A percentile compares a stretch with the other conserved stretches of the same genome.
These are phyloP conservation scores for Gallinago jamesoni DNA, from an alignment of 2,113 vertebrate species.

Conservation along the genomic window DNA sequence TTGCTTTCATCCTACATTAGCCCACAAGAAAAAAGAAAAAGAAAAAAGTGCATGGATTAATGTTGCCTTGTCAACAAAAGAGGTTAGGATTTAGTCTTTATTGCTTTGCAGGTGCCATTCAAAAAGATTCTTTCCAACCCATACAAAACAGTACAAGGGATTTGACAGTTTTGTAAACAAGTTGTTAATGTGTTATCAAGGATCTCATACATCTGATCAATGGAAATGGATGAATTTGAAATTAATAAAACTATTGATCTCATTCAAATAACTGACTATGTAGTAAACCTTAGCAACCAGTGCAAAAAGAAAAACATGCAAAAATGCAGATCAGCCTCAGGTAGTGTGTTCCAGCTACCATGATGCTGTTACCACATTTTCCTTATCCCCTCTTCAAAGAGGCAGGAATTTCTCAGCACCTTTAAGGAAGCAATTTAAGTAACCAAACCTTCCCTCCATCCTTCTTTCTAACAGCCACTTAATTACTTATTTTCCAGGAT, in stretches of 20 bases:
- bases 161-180: neutral
- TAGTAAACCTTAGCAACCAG: neutral
- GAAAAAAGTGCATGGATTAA: rapidly evolving
- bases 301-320: rapidly evolving
- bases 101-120: neutral
- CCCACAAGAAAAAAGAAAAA: too few species aligned
- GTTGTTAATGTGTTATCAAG: neutral
- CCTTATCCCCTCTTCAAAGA: neutral
- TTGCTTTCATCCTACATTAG: neutral
- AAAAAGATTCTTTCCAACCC: neutral
- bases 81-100: neutral
- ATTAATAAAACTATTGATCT: neutral
- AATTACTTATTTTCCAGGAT: neutral
- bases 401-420: neutral
- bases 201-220: neutral
- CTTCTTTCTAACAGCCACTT: neutral
- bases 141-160: neutral
- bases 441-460: neutral
- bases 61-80: neutral
- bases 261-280: neutral
- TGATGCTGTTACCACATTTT: neutral
- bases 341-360: neutral
- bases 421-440: neutral
- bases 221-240: too few species aligned
- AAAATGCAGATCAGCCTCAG: neutral